phyloP scores from a whole-genome alignment of 2,888 invertebrate genomes.

The Volucella zonaria region DNA sequence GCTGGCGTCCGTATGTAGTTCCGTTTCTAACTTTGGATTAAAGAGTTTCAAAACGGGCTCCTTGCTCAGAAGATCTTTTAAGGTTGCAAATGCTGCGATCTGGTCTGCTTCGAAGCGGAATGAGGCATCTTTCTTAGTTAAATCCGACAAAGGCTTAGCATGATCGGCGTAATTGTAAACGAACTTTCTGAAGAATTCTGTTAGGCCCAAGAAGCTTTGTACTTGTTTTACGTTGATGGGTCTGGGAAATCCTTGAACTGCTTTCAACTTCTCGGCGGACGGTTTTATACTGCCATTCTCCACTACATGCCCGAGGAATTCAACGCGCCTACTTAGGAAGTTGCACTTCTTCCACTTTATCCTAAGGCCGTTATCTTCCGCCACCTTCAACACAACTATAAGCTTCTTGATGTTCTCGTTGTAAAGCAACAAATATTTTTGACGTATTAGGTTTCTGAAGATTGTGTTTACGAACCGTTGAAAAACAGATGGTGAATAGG shows the following conservation, averaged over 20 bases:
- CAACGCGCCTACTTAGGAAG: neutral
- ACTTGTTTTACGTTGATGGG: conserved; percentile 34
- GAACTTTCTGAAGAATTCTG: conserved; percentile 23
- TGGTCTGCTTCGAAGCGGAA: conserved; percentile 25
- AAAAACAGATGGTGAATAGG: conserved; percentile 80
- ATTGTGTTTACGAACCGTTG: conserved; percentile 67
- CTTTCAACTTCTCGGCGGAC: conserved; percentile 15
- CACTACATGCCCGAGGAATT: conserved; percentile 32
- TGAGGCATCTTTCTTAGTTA: conserved; percentile 8
- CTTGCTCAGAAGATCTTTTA: conserved; percentile 7
- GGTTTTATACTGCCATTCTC: neutral
- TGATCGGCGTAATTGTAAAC: conserved; percentile 4
- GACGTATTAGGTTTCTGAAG: no score
- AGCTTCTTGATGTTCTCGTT: no score
- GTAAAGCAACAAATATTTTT: no score
- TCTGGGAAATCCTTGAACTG: conserved; percentile 31
- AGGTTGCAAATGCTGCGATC: conserved; percentile 4
- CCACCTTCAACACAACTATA: no score
- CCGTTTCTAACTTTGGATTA: no score
- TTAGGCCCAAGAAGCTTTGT: conserved; percentile 34
- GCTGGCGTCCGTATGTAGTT: no score
- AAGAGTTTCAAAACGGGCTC: no score
- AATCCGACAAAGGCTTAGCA: conserved; percentile 22
- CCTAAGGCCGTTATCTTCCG: no score
- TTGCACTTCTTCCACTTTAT: no score